Evolutionary conservation across 2,797 vertebrate species (phyloP), one percentile per base, ranked within the genome.

Genomic region (Lagodon rhomboides): DNA sequence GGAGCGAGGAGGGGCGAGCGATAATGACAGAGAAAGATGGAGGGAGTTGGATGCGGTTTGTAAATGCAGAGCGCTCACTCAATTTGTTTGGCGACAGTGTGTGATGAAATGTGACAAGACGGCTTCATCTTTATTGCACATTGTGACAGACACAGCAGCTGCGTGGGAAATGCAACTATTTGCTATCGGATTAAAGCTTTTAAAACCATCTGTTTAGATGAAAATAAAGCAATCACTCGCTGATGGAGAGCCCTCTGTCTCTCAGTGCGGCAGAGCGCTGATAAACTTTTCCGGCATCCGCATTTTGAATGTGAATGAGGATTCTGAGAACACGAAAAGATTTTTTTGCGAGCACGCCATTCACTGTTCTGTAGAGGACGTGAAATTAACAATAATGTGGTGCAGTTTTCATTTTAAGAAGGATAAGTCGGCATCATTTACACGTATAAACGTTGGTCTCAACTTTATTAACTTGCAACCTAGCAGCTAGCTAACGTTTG

Each of bases 101-200:
- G 63, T 56, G 72, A 87, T 81, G 78, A 86, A 78, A 84, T 74
- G 51, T 68, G 64, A 83, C 75, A 75, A 64, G 68, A 64, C 54
- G 72, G 25, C 62, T 73, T 47, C 10, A 34, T 85, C 34, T 77
- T 73, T 67, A 41, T 25, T 58, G 72, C 51, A 16, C 53, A 38
- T 73, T 79, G 71, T 75, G 68, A 78, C 69, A 77, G 65, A 75
- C 38, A 3, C 12, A 34, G 61, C 50, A 68, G 75, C 27, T 30
- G 56, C 25, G 20, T 63, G 7, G 3, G 41, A 38, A 59, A 51
- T 25, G 15, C 44, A 49, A 22, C 41, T 58, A 15, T 44, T 69
- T 70, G 15, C 27, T 22, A 5, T 43, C 69, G n/a, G 30, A 85
- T 77, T 75, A 34, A 54, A 81, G n/a, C 7, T 25, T 73, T 68